Evolutionary conservation across 2,113 vertebrate species (phyloP), one percentile per base, ranked within the genome.

Genomic region (Shinisaurus crocodilurus): DNA sequence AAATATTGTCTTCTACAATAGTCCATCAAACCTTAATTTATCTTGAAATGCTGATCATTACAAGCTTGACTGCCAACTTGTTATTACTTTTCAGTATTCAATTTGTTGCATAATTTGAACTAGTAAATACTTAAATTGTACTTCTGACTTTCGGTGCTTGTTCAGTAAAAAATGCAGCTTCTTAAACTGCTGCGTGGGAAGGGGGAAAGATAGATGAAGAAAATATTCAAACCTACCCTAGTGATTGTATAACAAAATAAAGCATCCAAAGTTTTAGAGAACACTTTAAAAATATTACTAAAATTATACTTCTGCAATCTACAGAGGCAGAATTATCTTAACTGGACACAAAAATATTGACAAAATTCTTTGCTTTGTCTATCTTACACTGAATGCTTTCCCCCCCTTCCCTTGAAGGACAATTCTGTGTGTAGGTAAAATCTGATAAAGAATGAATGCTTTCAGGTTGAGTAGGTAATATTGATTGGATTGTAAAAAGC

Each of bases 371-470:
- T 92, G 60, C 84, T 50, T 87, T 85, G 79, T 74, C 29, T 89
- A 40, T 82, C 7, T n/a, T 45, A 88, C 54, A 86, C 50, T 77
- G 88, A 12, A 37, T 12, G 60, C 20, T 32, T n/a, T 4, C 34
- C 54, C n/a, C 70, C 88, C 91, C 5, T 25, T 74, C 88, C 79
- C 72, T 80, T 67, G 37, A 37, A 37, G 32, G 6, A 1, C 40
- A 23, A 93, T 43, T 69, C 34, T 70, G 45, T 50, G 34, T 80
- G 57, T 27, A 90, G 67, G 34, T 67, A 89, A 90, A 93, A 86
- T 60, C 88, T 85, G 65, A 48, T 90, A 86, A 90, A 70, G n/a
- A 90, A 82, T 93, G 57, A 90, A 92, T 86, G 54, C 74, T 92
- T 45, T 45, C 80, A 87, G 63, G 15, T 18, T 79, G 87, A 29